phyloP scores from a whole-genome alignment of 2,888 invertebrate genomes.

The Cheilosia soror region DNA sequence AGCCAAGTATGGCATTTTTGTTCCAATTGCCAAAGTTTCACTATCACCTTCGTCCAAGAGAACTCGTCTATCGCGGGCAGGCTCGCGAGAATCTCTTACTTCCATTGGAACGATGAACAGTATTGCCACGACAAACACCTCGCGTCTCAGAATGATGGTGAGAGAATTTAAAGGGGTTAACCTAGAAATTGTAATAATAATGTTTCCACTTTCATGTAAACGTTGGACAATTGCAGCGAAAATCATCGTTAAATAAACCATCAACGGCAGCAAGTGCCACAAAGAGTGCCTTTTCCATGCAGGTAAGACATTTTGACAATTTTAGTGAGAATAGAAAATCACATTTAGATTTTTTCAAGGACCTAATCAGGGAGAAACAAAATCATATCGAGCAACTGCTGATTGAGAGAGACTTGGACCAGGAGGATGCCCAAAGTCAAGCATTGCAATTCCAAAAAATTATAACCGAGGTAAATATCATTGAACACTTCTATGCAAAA shows the following conservation, averaged over 20 bases:
- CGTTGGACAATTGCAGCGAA: conserved; percentile 78
- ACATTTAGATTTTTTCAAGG: conserved; percentile 85
- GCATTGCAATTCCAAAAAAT: conserved; percentile 82
- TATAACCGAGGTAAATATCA: conserved; percentile 82
- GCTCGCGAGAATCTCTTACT: conserved; percentile 94
- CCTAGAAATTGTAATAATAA: conserved; percentile 65
- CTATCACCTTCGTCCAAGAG: conserved; percentile 91
- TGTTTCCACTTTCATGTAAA: not conserved
- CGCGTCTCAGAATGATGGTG: conserved; percentile 83
- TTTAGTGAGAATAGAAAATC: not conserved
- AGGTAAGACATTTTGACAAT: conserved; percentile 77
- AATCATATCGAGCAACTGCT: conserved; percentile 96
- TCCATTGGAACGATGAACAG: conserved; percentile 87
- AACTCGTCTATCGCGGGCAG: conserved; percentile 88
- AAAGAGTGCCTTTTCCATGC: conserved; percentile 82
- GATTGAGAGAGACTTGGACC: conserved; percentile 95
- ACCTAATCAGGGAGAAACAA: conserved; percentile 96
- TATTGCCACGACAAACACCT: conserved; percentile 85
- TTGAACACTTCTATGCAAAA: not conserved
- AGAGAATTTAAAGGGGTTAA: conserved; percentile 76
- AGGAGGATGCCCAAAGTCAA: conserved; percentile 94
- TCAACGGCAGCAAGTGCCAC: conserved; percentile 77
- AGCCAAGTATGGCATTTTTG: conserved; percentile 96
- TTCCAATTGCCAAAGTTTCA: conserved; percentile 95
- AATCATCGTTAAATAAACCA: conserved; percentile 80